Evolutionary conservation across 2,113 vertebrate species (phyloP).

Genomic region (Hippopotamus amphibius): DNA sequence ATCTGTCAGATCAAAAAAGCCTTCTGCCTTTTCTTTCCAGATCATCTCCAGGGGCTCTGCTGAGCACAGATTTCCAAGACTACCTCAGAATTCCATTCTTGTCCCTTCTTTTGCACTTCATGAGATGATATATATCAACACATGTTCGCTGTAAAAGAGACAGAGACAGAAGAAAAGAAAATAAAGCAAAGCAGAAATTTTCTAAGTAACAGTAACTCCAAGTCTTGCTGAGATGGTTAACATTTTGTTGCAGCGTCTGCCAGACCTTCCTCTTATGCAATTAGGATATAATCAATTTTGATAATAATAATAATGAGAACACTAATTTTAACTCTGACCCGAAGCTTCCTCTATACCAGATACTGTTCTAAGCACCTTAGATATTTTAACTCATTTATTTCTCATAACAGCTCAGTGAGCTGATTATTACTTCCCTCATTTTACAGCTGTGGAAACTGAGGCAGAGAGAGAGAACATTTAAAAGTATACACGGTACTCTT

Average conservation of each 20-base stretch:
- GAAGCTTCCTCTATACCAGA: background rate
- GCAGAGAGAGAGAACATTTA: background rate
- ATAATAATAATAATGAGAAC: background rate
- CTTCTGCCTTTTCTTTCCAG: background rate
- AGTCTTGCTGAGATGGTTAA: background rate
- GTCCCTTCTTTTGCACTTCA: background rate
- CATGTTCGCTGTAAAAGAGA: background rate
- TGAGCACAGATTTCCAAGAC: background rate
- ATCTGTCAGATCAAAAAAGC: background rate
- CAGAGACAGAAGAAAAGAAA: background rate
- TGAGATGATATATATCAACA: background rate
- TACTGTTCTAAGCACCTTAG: background rate
- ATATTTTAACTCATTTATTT: background rate
- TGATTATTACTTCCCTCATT: background rate
- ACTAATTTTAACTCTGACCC: background rate
- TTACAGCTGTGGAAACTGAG: background rate
- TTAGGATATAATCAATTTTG: background rate
- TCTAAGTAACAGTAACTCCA: background rate
- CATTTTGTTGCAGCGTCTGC: background rate
- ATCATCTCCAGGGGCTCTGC: background rate
- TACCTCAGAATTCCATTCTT: background rate
- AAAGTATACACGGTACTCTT: background rate
- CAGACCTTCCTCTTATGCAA: background rate
- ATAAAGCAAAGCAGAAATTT: background rate
- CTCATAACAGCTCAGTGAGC: background rate